Base-by-base conservation (phyloP, 1,140 invertebrate genomes). In the Bombus polaris region DNA sequence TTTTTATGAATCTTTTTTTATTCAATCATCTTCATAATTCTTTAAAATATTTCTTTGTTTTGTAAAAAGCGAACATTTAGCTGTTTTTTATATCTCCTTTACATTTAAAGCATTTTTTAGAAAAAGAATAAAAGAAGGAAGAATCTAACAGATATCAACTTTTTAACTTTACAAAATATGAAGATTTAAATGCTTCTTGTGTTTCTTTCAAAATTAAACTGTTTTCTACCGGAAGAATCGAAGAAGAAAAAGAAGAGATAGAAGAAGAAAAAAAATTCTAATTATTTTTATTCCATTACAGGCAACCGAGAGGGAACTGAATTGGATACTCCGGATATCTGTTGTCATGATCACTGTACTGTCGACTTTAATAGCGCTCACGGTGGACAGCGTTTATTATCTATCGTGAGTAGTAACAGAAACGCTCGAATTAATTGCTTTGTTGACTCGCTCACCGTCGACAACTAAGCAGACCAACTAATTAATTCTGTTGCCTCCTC, bases 361-460 rank as follows among this genome's bases (percentile, higher is more conserved):
- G 86, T 97, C 97, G 3, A 97, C 97, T 22, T 93, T 96, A 12
- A 97, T 98, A 95, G 98, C 97, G 32, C 95, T 98, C 18, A 96
- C 96, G 15, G 97, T 98, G 87, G 96, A 96, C 83, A 97, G 97
- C 85, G 97, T 98, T 92, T 98, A 98, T 94, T 97, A 97, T 87
- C 95, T 98, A 57, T 98, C 97, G 97, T 96, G 94, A 96, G 96
- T 95, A 91, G 72, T 72, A 1, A 18, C 95, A 90, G 65, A 83
- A 2, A 35, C 25, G 9, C 72, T 87, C 39, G 57, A 66, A 80
- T 44, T 47, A 32, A 42, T 80, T 57, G 32, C 10, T 72, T 81
- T 25, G 13, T 28, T n/a, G 35, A 4, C 5, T 22, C 71, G 28
- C 6, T 32, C 44, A 32, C 12, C 28, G 28, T 5, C 22, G 35